phyloP scores from a whole-genome alignment of 1,140 invertebrate genomes.

The Zophobas atratus region DNA sequence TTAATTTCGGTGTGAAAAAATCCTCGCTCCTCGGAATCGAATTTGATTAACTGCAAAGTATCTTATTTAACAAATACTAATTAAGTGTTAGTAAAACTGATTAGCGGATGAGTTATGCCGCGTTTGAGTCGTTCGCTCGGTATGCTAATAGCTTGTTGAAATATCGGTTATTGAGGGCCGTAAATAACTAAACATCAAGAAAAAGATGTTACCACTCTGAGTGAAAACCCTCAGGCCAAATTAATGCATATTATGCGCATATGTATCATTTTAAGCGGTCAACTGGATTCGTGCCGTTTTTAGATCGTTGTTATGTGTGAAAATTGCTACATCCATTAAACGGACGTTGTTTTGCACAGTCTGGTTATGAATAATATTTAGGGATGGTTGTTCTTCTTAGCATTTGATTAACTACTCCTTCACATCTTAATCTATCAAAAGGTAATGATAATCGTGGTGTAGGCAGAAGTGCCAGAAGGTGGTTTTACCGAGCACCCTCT shows the following conservation, averaged over 20 bases:
- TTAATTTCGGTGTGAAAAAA: constrained; percentile 38
- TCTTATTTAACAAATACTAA: constrained; percentile 56
- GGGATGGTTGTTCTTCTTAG: neutral
- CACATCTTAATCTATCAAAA: constrained; percentile 6
- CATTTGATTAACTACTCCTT: neutral
- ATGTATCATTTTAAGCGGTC: constrained; percentile 43
- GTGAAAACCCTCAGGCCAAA: constrained; percentile 27
- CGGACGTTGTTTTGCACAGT: constrained; percentile 17
- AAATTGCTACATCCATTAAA: constrained; percentile 31
- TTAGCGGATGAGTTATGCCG: constrained; percentile 59
- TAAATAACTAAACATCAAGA: constrained; percentile 51
- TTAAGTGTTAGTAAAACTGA: constrained; percentile 55
- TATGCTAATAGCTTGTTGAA: constrained; percentile 58
- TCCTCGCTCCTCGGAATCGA: neutral
- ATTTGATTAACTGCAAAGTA: constrained; percentile 53
- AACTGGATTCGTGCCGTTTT: constrained; percentile 37
- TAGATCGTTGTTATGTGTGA: constrained; percentile 26
- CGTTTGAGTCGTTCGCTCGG: constrained; percentile 49
- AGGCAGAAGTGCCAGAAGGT: no score
- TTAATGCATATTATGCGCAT: constrained; percentile 44
- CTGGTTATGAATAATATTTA: constrained; percentile 6
- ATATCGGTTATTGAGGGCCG: constrained; percentile 56
- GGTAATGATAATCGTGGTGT: neutral
- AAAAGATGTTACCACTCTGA: constrained; percentile 51
- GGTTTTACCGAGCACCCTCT: no score